phyloP scores from a whole-genome alignment of 2,888 invertebrate species.

The Diarsia rubi region DNA sequence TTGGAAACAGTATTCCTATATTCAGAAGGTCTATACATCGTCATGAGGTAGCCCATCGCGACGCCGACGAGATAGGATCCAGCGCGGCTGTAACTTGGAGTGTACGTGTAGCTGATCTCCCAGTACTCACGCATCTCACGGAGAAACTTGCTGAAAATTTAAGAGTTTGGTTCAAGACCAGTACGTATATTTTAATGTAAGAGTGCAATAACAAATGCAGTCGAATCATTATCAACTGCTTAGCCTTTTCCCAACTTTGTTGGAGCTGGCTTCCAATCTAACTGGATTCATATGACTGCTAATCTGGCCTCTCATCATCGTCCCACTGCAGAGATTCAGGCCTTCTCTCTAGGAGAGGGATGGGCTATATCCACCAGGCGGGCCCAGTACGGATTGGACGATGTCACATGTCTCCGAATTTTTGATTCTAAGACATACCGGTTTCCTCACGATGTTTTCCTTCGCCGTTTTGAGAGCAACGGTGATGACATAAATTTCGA shows the following conservation, averaged over 20 bases:
- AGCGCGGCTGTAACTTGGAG: constrained; percentile 64
- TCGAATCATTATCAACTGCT: not conserved
- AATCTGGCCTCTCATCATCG: too few relatives aligned
- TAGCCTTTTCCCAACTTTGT: not conserved
- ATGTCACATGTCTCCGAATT: too few relatives aligned
- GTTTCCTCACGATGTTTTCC: too few relatives aligned
- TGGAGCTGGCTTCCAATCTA: not conserved
- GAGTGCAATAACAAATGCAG: not conserved
- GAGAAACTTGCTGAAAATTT: constrained; percentile 22
- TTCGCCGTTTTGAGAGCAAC: too few relatives aligned
- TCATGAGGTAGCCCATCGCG: constrained; percentile 68
- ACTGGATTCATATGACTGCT: not conserved
- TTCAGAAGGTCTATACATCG: constrained; percentile 66
- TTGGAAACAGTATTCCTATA: constrained; percentile 66
- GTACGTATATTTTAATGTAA: not conserved
- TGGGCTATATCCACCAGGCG: too few relatives aligned
- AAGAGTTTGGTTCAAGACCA: not conserved
- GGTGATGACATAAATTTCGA: too few relatives aligned
- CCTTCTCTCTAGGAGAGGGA: too few relatives aligned
- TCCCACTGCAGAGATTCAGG: too few relatives aligned
- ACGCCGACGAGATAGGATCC: constrained; percentile 68
- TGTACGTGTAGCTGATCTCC: constrained; percentile 58
- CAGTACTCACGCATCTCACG: not conserved
- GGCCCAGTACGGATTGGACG: too few relatives aligned
- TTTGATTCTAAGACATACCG: too few relatives aligned